Conservation (phyloP, 2,888 invertebrate species). For the Mesorhabditis sp. region DNA sequence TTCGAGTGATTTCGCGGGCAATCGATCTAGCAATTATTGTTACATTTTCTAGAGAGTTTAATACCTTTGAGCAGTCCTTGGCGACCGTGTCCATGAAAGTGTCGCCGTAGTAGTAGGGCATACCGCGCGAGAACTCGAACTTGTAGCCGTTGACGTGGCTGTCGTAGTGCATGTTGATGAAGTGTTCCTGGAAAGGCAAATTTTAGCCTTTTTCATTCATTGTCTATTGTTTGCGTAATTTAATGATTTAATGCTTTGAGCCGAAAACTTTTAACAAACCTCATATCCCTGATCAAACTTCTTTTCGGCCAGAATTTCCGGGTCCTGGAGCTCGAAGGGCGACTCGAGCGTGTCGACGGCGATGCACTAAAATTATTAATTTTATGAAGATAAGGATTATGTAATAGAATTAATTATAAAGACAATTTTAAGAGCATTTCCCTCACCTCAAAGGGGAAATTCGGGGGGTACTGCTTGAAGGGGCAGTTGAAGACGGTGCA, state of each 20-base stretch:
- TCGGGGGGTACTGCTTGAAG: constrained; percentile 32
- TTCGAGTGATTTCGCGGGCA: constrained; percentile 19
- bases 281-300: constrained; percentile 13
- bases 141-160: constrained; percentile 46
- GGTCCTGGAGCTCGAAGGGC: constrained; percentile 10
- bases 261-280: neutral
- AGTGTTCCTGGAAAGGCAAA: constrained; percentile 36
- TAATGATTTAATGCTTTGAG: too few species aligned
- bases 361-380: constrained; percentile 11
- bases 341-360: neutral
- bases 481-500: constrained; percentile 47
- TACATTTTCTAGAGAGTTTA: neutral
- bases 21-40: neutral
- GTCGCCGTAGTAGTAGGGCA: constrained; percentile 48
- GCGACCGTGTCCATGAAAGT: constrained; percentile 29
- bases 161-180: constrained; percentile 54
- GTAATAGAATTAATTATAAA: too few species aligned
- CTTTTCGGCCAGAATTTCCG: constrained; percentile 15
- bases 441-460: constrained; percentile 34
- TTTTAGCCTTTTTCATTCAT: too few species aligned
- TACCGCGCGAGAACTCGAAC: constrained; percentile 42
- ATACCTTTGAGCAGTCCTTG: constrained; percentile 18
- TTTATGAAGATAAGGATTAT: constrained; percentile 8
- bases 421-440: too few species aligned
- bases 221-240: too few species aligned